Evolutionary conservation across 2,888 invertebrate species (phyloP).

Genomic region (Lasiommata megera): DNA sequence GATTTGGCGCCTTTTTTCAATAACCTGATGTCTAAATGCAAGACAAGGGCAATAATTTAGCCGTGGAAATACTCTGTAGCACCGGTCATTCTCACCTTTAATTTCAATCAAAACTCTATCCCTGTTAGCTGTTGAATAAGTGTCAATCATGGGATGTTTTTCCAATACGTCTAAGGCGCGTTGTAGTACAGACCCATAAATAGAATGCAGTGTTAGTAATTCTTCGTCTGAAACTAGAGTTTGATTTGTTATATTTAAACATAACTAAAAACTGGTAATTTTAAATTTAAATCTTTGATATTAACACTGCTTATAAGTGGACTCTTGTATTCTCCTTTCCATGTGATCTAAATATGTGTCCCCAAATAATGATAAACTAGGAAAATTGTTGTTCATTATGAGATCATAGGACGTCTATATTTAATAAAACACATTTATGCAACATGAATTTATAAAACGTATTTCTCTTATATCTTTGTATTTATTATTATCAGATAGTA

Average conservation of each 20-base stretch:
- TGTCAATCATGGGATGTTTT: slow-evolving; percentile 68
- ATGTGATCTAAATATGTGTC: slow-evolving; percentile 17
- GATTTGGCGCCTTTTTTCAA: slow-evolving; percentile 70
- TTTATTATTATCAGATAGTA: no score
- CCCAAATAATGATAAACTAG: slow-evolving; percentile 2
- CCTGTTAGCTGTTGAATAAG: slow-evolving; percentile 66
- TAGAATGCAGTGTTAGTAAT: slow-evolving; percentile 77
- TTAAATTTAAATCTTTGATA: neutral
- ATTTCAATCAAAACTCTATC: slow-evolving; percentile 80
- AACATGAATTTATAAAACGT: no score
- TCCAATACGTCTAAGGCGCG: slow-evolving; percentile 84
- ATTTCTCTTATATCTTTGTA: no score
- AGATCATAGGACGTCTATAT: neutral
- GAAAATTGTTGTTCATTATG: slow-evolving; percentile 2
- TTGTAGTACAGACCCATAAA: slow-evolving; percentile 82
- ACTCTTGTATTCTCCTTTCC: slow-evolving; percentile 15
- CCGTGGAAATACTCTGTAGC: slow-evolving; percentile 82
- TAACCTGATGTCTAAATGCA: slow-evolving; percentile 82
- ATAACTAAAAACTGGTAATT: neutral
- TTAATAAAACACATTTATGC: neutral
- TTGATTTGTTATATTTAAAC: neutral
- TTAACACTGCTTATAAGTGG: slow-evolving; percentile 20
- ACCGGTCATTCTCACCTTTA: slow-evolving; percentile 74
- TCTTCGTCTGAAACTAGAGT: slow-evolving; percentile 80
- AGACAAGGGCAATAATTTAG: slow-evolving; percentile 86